Conservation (phyloP, 30 jellyfish, hydroid and myxozoan species). For the Morbakka virulenta region DNA sequence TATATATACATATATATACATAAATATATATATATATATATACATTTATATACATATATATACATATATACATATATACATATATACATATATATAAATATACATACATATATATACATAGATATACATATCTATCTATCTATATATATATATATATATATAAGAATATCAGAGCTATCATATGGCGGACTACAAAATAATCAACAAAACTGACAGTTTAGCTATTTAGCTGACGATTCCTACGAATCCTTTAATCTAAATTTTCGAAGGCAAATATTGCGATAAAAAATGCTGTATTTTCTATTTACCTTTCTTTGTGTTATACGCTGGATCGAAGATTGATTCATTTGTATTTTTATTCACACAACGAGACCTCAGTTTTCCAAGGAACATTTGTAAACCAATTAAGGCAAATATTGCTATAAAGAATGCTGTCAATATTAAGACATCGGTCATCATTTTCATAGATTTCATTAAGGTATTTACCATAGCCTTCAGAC, state of each 20-base stretch:
- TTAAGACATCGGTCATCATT: constrained; percentile 93
- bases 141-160: too few species aligned
- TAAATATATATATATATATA: too few species aligned
- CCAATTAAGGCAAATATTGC: constrained; percentile 92
- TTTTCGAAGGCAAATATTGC: too few species aligned
- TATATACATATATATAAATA: too few species aligned
- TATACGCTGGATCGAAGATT: constrained; percentile 45
- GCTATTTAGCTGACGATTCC: background rate
- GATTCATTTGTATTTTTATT: constrained; percentile 41
- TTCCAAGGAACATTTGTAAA: constrained; percentile 81
- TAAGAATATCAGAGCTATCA: too few species aligned
- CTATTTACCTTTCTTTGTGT: constrained; percentile 44
- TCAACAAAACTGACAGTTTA: too few species aligned
- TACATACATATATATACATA: too few species aligned
- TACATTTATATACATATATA: too few species aligned
- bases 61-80: too few species aligned
- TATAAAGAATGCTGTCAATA: constrained; percentile 83
- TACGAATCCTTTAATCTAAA: background rate
- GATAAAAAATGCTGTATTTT: background rate
- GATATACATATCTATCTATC: too few species aligned
- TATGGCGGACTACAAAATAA: too few species aligned
- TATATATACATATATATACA: too few species aligned
- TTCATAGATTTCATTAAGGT: constrained; percentile 83
- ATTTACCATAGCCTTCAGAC: constrained; percentile 94
- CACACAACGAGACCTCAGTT: constrained; percentile 82